Base-by-base conservation (phyloP, 2,113 vertebrate species). In the Eonycteris spelaea region DNA sequence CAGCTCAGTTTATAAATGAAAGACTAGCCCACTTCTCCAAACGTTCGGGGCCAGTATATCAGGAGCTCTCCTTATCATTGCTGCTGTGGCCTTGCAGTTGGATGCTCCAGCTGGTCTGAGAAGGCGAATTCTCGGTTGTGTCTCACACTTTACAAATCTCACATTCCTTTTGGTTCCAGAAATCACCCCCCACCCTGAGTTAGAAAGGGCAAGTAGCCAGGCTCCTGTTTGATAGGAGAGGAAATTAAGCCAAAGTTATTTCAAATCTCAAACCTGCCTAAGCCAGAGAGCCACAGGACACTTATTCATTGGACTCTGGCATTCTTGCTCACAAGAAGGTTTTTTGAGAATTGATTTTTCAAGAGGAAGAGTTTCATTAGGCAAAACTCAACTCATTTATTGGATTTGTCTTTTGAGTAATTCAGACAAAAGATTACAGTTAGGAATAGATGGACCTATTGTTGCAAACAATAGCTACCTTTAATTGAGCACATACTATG, bases 341-440 rank as follows among this genome's bases (percentile, higher is more conserved):
- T 70, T 80, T 86, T 30, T 9, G 59, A 77, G 45, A 87, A 48
- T 84, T 53, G 45, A 40, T 22, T 96, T 94, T 96, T 94, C 68
- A 86, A 77, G 68, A 97, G 11, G 48, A 93, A 88, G 65, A 57
- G 24, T 45, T 86, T 87, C 21, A 45, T 53, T 61, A 63, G 90
- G 38, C 59, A 73, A 90, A 88, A 77, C 57, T 61, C 53, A 77
- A 85, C 48, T 80, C 48, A 38, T 67, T 73, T 51, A 61, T 63
- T 86, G 67, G 71, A 11, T 73, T 61, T 86, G 30, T 8, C 74
- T 89, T 93, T 82, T 71, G 43, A 95, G 55, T 78, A 55, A 68
- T 77, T 86, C 57, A 57, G 53, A 61, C 48, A 86, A 57, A 87
- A 71, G 74, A 53, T 57, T 35, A 38, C 28, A 86, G 26, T n/a